phyloP scores from a whole-genome alignment of 2,797 vertebrate genomes.

The Gallirallus australis region DNA sequence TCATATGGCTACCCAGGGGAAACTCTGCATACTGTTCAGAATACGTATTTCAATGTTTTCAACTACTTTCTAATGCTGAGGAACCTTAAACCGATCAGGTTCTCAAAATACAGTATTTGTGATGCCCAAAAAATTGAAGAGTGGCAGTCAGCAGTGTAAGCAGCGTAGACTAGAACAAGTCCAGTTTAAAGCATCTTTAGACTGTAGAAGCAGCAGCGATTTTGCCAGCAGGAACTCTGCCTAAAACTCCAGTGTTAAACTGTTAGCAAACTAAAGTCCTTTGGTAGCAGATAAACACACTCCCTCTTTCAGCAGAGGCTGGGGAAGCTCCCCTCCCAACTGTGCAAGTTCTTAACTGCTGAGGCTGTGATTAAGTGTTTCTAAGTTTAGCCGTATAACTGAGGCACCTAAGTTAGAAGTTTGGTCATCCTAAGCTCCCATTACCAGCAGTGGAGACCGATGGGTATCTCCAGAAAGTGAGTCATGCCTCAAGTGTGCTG shows the following conservation, averaged over 20 bases:
- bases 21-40: not conserved
- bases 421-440: conserved; percentile 19
- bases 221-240: not conserved
- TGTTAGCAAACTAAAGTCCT: not conserved
- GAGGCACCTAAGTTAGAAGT: conserved; percentile 27
- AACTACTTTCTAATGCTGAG: not conserved
- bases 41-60: not conserved
- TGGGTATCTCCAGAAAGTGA: conserved; percentile 43
- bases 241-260: not conserved
- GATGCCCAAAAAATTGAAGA: not conserved
- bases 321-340: not conserved
- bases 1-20: not conserved
- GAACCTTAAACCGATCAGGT: not conserved
- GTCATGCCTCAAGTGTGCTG: conserved; percentile 17
- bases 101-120: not conserved
- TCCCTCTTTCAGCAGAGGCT: not conserved
- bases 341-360: not conserved
- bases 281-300: not conserved
- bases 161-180: not conserved
- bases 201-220: not conserved
- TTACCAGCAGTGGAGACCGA: not conserved
- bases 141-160: not conserved
- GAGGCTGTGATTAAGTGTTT: conserved; percentile 24
- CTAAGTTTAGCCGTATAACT: conserved; percentile 41
- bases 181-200: not conserved